Percentiles rank a stretch among this genome's conserved stretches.
These are phyloP conservation scores for Brachionus plicatilis DNA, from an alignment of 1,140 invertebrate species.

Conservation along the genomic window DNA sequence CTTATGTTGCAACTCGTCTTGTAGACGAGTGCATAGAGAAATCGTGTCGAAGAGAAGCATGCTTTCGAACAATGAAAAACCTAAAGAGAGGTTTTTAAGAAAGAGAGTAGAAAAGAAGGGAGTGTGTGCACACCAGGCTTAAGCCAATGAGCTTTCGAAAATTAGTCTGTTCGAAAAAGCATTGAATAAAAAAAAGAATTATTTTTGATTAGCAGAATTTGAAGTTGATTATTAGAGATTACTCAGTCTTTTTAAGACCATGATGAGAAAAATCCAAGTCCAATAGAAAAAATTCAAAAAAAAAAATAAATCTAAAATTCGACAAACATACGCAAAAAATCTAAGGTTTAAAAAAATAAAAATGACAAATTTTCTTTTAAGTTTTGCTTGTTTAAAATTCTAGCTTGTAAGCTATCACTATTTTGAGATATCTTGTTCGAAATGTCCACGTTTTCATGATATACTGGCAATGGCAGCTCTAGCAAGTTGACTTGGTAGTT, in stretches of 20 bases:
- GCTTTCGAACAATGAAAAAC: no score
- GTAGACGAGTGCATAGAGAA: no score
- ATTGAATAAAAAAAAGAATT: neutral
- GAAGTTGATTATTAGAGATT: neutral
- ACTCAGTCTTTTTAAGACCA: neutral
- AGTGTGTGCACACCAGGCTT: no score
- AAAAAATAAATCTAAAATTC: neutral
- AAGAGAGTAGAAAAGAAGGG: no score
- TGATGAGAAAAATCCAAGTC: neutral
- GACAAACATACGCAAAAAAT: neutral
- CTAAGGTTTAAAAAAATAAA: neutral
- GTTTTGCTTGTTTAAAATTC: constrained; percentile 70
- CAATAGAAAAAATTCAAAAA: neutral
- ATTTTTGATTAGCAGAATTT: neutral
- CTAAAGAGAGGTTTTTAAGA: no score
- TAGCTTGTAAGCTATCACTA: constrained; percentile 71
- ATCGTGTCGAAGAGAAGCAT: no score
- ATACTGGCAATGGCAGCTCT: constrained; percentile 49
- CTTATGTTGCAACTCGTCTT: no score
- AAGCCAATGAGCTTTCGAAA: no score
- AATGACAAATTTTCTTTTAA: neutral
- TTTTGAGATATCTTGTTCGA: constrained; percentile 26
- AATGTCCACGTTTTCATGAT: constrained; percentile 11
- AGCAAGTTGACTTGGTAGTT: neutral
- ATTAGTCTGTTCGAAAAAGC: neutral